These are phyloP conservation scores for Clarias pachynema DNA, from an alignment of 2,797 vertebrate species.

Conservation along the genomic window DNA sequence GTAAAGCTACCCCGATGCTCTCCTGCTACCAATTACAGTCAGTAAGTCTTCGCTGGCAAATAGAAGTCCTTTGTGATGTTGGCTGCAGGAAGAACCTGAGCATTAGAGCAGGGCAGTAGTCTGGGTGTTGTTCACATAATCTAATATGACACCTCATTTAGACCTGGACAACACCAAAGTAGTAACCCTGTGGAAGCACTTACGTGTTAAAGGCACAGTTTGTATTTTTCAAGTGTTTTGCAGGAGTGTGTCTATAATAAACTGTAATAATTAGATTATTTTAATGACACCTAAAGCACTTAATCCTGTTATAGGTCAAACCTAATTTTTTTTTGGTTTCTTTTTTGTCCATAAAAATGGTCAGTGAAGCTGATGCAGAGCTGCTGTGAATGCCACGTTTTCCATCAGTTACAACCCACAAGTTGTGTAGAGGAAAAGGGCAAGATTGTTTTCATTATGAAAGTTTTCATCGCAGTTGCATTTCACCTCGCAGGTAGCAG, in stretches of 20 bases:
- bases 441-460: not conserved
- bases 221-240: not conserved
- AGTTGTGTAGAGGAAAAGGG: not conserved
- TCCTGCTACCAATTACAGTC: slow-evolving; percentile 20
- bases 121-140: slow-evolving; percentile 24
- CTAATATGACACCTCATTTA: slow-evolving; percentile 30
- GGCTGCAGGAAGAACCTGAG: not conserved
- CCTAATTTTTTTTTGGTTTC: not conserved
- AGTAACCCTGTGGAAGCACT: not conserved
- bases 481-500: not conserved
- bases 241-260: not conserved
- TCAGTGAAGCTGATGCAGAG: not conserved
- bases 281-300: not conserved
- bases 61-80: slow-evolving; percentile 8
- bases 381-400: not conserved
- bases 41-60: not conserved
- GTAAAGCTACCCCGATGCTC: not conserved
- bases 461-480: not conserved
- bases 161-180: slow-evolving; percentile 12
- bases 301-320: not conserved
- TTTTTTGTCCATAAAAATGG: not conserved
- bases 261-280: not conserved
- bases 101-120: slow-evolving; percentile 2
- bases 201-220: slow-evolving; percentile 1
- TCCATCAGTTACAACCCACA: not conserved